These are phyloP conservation scores for Plectropomus leopardus DNA, from an alignment of 2,113 vertebrate genomes.

Conservation along the genomic window DNA sequence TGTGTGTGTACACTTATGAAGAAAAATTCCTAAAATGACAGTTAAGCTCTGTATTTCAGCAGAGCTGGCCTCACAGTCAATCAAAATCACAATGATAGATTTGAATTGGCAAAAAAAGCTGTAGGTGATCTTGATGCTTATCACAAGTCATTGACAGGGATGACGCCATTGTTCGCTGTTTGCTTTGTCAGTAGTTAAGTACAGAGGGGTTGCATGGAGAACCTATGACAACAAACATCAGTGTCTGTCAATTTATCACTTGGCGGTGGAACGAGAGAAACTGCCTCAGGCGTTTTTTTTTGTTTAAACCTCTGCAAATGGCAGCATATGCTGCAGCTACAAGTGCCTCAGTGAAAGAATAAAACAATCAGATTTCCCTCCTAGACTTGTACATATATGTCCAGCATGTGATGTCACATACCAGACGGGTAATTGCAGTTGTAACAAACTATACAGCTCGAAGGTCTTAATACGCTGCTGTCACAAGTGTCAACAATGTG, in stretches of 20 bases:
- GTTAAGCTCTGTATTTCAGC: not conserved
- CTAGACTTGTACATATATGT: not conserved
- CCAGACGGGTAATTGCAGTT: constrained; percentile 7
- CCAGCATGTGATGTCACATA: not conserved
- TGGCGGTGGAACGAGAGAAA: not conserved
- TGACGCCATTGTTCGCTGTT: not conserved
- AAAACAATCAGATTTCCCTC: not conserved
- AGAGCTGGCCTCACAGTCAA: not conserved
- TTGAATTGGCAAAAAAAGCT: not conserved
- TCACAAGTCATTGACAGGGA: not conserved
- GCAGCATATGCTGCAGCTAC: not conserved
- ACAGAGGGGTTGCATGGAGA: not conserved
- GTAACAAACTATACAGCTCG: rapidly evolving
- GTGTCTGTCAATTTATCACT: constrained; percentile 10
- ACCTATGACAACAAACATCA: not conserved
- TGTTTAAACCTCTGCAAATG: not conserved
- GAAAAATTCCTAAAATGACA: not conserved
- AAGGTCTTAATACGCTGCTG: not conserved
- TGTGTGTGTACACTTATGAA: no score
- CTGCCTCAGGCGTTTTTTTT: not conserved
- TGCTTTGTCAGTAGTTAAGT: not conserved
- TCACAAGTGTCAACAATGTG: not conserved
- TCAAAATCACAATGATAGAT: not conserved
- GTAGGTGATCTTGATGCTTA: no score
- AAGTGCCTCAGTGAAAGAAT: not conserved